These are phyloP conservation scores for Hypena proboscidalis DNA, from an alignment of 2,888 invertebrate genomes.

Conservation along the genomic window DNA sequence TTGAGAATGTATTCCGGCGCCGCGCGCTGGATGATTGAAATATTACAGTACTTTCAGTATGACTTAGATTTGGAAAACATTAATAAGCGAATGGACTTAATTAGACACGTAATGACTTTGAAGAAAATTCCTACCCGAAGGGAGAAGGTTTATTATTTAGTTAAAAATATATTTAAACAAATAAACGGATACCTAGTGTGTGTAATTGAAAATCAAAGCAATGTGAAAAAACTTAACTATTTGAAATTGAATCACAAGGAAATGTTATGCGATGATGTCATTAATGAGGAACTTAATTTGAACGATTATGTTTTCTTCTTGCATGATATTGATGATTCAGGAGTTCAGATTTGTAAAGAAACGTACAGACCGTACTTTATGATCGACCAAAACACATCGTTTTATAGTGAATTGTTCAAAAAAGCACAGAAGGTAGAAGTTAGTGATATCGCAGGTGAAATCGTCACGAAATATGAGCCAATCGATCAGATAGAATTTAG, in stretches of 20 bases:
- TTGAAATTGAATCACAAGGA: conserved; percentile 45
- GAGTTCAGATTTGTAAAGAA: too few species aligned
- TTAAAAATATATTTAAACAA: conserved; percentile 49
- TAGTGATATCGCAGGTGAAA: too few species aligned
- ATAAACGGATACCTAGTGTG: conserved; percentile 45
- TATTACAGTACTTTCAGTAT: conserved; percentile 46
- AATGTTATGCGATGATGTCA: conserved; percentile 36
- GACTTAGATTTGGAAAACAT: conserved; percentile 44
- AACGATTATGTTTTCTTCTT: too few species aligned
- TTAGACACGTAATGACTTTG: conserved; percentile 46
- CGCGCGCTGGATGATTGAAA: conserved; percentile 50
- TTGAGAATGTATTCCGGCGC: conserved; percentile 45
- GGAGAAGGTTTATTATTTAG: conserved; percentile 44
- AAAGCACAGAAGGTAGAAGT: too few species aligned
- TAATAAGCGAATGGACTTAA: conserved; percentile 42
- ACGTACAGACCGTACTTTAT: too few species aligned
- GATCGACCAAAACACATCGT: too few species aligned
- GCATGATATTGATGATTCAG: too few species aligned
- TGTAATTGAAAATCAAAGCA: conserved; percentile 46
- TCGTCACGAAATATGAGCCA: too few species aligned
- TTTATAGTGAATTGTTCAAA: too few species aligned
- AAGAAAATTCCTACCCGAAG: conserved; percentile 40
- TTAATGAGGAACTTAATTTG: conserved; percentile 39
- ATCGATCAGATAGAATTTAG: conserved; percentile 38
- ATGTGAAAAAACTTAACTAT: conserved; percentile 51